phyloP scores from a whole-genome alignment of 1,140 invertebrate genomes.

The Agraylea sexmaculata region DNA sequence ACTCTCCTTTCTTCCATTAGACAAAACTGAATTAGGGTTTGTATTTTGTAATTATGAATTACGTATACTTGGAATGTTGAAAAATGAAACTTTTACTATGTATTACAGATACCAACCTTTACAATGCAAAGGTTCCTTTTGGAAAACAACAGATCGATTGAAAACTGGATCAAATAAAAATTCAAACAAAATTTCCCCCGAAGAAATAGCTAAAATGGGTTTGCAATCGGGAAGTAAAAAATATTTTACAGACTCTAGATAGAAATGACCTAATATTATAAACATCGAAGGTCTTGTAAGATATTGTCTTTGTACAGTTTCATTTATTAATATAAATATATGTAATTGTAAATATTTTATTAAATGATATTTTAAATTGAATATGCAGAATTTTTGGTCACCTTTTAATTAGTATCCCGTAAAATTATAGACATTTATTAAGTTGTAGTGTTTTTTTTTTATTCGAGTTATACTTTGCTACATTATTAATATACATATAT shows the following conservation, averaged over 20 bases:
- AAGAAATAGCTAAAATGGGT: constrained; percentile 28
- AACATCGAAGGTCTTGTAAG: no score
- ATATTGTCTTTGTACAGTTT: no score
- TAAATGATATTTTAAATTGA: no score
- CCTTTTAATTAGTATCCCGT: no score
- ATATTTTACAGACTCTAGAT: no score
- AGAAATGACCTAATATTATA: no score
- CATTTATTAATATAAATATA: no score
- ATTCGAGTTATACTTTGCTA: no score
- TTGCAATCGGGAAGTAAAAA: constrained; percentile 26
- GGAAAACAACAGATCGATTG: constrained; percentile 26
- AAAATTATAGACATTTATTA: no score
- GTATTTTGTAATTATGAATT: constrained; percentile 13
- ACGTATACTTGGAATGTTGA: not conserved
- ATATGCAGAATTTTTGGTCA: no score
- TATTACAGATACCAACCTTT: constrained; percentile 40
- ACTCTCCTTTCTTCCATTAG: constrained; percentile 43
- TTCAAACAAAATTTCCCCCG: constrained; percentile 21
- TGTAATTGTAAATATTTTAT: no score
- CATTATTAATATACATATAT: not conserved
- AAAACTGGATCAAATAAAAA: constrained; percentile 17
- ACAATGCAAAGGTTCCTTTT: constrained; percentile 33
- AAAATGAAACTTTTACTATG: constrained; percentile 13
- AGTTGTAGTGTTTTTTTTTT: no score
- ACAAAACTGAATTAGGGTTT: constrained; percentile 33